Evolutionary conservation across 2,113 vertebrate genomes (phyloP).

Genomic region (Sylvietta virens): DNA sequence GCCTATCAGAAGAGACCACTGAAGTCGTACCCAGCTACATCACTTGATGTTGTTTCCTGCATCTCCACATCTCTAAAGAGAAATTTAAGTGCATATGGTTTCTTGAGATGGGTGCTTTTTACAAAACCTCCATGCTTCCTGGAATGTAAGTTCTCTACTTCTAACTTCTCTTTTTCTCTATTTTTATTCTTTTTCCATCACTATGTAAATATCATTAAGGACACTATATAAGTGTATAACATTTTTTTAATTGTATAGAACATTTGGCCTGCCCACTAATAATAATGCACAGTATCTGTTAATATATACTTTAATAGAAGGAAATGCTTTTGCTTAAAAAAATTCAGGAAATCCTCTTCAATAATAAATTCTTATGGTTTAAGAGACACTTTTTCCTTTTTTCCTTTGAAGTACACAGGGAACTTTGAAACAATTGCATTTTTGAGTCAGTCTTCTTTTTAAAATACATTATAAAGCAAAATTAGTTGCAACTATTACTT

Average conservation of each 20-base stretch:
- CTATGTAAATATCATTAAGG: neutral
- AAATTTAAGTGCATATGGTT: neutral
- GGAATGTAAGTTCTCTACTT: neutral
- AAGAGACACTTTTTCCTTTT: neutral
- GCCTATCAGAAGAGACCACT: neutral
- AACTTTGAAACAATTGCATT: neutral
- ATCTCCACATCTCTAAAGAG: neutral
- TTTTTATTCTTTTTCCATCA: neutral
- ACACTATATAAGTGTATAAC: neutral
- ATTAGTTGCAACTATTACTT: neutral
- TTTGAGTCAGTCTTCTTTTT: neutral
- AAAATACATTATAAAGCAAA: neutral
- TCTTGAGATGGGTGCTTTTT: neutral
- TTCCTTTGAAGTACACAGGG: neutral
- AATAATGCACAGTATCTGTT: neutral
- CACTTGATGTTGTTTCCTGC: neutral
- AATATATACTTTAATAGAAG: neutral
- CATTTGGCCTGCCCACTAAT: neutral
- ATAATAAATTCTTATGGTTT: neutral
- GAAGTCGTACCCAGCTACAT: accelerated
- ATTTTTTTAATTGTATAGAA: neutral
- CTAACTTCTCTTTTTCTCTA: neutral
- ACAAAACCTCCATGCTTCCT: neutral
- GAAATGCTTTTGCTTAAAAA: neutral
- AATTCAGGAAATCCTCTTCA: neutral